Evolutionary conservation across 2,113 vertebrate genomes (phyloP).

Genomic region (Eurystomus gularis): DNA sequence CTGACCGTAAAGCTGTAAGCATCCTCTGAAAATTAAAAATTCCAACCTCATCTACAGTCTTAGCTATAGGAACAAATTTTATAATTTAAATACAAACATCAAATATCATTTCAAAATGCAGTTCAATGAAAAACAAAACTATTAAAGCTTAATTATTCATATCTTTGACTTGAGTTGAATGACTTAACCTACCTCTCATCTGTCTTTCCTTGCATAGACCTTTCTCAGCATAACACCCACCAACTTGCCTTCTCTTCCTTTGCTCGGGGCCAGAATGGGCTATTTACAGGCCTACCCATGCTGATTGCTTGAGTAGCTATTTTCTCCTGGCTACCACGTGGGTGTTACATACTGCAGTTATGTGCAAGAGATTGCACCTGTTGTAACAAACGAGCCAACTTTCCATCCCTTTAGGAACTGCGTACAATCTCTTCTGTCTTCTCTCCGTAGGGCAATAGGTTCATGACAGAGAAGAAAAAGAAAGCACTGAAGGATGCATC

Average conservation of each 20-base stretch:
- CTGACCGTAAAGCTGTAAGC: neutral
- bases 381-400: neutral
- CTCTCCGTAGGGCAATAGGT: neutral
- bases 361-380: neutral
- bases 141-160: neutral
- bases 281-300: neutral
- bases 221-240: neutral
- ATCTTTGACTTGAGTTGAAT: neutral
- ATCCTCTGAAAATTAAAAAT: neutral
- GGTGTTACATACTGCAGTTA: neutral
- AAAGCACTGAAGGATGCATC: neutral
- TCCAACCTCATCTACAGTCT: neutral
- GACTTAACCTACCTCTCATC: neutral
- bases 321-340: neutral
- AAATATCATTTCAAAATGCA: neutral
- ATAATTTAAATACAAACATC: neutral
- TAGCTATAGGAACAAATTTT: neutral
- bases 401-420: neutral
- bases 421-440: neutral
- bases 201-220: neutral
- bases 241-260: neutral
- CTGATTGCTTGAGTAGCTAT: neutral
- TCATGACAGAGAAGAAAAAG: neutral
- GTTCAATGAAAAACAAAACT: neutral
- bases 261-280: neutral